phyloP scores from a whole-genome alignment of 2,113 vertebrate genomes.

The Pluvianellus socialis region DNA sequence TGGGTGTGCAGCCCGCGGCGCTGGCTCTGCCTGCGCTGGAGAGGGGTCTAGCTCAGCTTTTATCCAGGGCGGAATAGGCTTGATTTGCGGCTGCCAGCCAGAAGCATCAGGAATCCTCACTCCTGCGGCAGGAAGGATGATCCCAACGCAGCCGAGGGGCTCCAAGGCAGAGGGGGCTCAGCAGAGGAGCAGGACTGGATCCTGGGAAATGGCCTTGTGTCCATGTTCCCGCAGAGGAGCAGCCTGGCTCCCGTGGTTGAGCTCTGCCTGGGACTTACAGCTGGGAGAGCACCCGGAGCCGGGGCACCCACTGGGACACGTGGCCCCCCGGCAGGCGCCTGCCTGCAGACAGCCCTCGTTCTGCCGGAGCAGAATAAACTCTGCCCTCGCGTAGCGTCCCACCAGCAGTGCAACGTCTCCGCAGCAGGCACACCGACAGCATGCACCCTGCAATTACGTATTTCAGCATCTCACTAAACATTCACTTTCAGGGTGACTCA shows the following conservation, averaged over 20 bases:
- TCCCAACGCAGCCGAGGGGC: rapidly evolving
- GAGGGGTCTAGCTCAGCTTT: not conserved
- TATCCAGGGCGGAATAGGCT: rapidly evolving
- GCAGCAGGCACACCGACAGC: rapidly evolving
- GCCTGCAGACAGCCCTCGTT: not conserved
- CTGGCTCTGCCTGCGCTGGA: not conserved
- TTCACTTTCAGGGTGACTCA: not conserved
- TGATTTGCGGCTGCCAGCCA: not conserved
- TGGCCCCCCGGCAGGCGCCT: rapidly evolving
- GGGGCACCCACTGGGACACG: rapidly evolving
- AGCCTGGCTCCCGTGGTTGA: rapidly evolving
- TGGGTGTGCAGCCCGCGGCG: not conserved
- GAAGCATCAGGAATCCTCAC: not conserved
- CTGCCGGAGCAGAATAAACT: not conserved
- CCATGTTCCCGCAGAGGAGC: not conserved
- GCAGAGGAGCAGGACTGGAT: too few species aligned
- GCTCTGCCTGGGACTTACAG: rapidly evolving
- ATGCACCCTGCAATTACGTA: rapidly evolving
- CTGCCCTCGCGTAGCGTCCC: rapidly evolving
- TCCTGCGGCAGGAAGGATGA: not conserved
- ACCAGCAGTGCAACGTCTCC: rapidly evolving
- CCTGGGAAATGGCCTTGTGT: rapidly evolving
- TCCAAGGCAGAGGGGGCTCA: not conserved
- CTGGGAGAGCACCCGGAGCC: not conserved
- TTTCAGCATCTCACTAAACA: not conserved